Conservation (phyloP, 92 coral and sea anemone genomes). For the Meandrina meandrites region DNA sequence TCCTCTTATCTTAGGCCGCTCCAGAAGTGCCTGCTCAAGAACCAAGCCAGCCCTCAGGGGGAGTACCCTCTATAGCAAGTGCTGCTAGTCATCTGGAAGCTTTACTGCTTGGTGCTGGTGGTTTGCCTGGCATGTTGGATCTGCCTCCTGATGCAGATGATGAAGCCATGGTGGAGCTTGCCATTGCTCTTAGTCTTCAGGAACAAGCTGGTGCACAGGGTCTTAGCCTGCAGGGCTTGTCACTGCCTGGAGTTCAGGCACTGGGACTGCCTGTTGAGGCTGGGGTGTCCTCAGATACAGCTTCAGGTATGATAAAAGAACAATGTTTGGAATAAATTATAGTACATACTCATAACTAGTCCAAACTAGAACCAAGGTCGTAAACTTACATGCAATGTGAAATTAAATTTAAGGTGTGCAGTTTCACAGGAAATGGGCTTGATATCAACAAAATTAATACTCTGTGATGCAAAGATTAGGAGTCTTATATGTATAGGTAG, state of each 20-base stretch:
- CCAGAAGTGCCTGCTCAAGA: constrained; percentile 45
- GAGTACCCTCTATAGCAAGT: constrained; percentile 61
- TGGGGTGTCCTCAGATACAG: constrained; percentile 58
- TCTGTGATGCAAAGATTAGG: too few species aligned
- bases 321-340: too few species aligned
- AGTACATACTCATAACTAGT: not conserved
- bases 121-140: constrained; percentile 84
- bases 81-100: constrained; percentile 88
- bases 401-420: too few species aligned
- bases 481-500: too few species aligned
- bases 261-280: constrained; percentile 58
- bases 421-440: too few species aligned
- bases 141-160: constrained; percentile 99
- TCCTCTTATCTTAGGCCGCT: constrained; percentile 35
- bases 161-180: constrained; percentile 99
- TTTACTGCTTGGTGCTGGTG: constrained; percentile 85
- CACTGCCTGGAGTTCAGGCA: constrained; percentile 34
- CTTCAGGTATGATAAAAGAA: constrained; percentile 50
- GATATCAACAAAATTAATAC: too few species aligned
- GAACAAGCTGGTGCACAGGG: constrained; percentile 83
- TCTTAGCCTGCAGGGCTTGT: constrained; percentile 57
- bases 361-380: too few species aligned
- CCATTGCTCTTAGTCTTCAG: constrained; percentile 97
- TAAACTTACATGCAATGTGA: too few species aligned
- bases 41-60: constrained; percentile 54